Percentiles rank a stretch among this genome's conserved stretches.
These are phyloP conservation scores for Agonopterix arenella DNA, from an alignment of 2,888 invertebrate genomes.

Conservation along the genomic window DNA sequence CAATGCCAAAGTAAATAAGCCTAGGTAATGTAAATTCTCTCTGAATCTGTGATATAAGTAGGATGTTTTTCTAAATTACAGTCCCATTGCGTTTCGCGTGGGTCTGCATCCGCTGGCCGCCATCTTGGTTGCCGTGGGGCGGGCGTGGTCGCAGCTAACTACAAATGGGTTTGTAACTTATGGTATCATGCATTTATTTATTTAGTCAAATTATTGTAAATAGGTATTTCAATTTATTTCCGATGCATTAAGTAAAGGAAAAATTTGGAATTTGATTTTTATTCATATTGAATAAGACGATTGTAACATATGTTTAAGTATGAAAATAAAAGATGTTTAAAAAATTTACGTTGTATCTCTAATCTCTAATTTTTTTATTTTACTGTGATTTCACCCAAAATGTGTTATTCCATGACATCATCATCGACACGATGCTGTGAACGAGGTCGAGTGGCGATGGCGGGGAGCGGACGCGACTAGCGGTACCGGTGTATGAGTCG, in stretches of 20 bases:
- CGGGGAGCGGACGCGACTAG: conserved; percentile 41
- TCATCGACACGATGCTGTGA: conserved; percentile 44
- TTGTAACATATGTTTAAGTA: conserved; percentile 76
- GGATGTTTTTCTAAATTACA: conserved; percentile 77
- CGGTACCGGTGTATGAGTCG: conserved; percentile 31
- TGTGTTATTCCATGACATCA: conserved; percentile 75
- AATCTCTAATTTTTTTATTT: conserved; percentile 36
- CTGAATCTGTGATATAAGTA: conserved; percentile 72
- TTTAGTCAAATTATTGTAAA: conserved; percentile 41
- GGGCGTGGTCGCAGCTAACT: conserved; percentile 73
- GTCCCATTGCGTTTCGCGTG: conserved; percentile 77
- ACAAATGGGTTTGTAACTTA: conserved; percentile 77
- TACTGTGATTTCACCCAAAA: conserved; percentile 62
- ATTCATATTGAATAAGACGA: conserved; percentile 74
- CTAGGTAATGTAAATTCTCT: conserved; percentile 57
- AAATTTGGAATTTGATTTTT: conserved; percentile 61
- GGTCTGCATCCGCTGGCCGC: conserved; percentile 74
- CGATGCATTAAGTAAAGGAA: conserved; percentile 37
- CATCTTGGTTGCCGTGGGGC: conserved; percentile 77
- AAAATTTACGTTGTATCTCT: conserved; percentile 43
- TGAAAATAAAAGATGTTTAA: conserved; percentile 60
- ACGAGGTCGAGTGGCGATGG: conserved; percentile 44
- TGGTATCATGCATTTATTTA: conserved; percentile 71
- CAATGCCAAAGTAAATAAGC: conserved; percentile 40
- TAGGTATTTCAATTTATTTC: conserved; percentile 58